Conservation (phyloP, 2,797 vertebrate genomes). For the Chelon labrosus region DNA sequence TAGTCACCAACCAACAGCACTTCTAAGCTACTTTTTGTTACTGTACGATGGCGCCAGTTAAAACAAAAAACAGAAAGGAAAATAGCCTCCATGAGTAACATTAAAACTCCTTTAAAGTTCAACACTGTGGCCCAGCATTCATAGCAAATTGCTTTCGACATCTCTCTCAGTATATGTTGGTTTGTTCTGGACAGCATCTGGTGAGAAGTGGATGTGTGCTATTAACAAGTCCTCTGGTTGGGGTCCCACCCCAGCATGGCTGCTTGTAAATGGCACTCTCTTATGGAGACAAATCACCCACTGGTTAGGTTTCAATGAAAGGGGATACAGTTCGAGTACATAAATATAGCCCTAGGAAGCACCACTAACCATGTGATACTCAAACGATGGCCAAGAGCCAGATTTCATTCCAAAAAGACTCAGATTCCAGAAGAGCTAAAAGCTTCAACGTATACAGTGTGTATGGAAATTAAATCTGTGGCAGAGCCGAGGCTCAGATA, state of each 20-base stretch:
- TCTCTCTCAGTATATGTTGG: constrained; percentile 69
- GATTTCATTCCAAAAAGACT: constrained; percentile 69
- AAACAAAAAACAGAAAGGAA: constrained; percentile 1
- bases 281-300: constrained; percentile 83
- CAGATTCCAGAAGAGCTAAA: constrained; percentile 60
- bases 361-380: constrained; percentile 79
- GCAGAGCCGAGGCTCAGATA: constrained; percentile 44
- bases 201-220: constrained; percentile 83
- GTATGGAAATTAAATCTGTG: constrained; percentile 68
- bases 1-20: not conserved
- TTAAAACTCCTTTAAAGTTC: constrained; percentile 58
- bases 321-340: constrained; percentile 83
- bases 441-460: constrained; percentile 58
- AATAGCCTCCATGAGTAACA: constrained; percentile 38
- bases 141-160: constrained; percentile 73
- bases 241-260: constrained; percentile 83
- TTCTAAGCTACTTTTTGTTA: constrained; percentile 26
- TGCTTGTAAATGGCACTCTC: constrained; percentile 86
- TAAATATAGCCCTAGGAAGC: constrained; percentile 84
- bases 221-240: constrained; percentile 82
- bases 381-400: constrained; percentile 72
- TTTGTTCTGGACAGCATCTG: constrained; percentile 82
- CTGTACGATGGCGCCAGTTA: constrained; percentile 6
- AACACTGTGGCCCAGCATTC: constrained; percentile 54
- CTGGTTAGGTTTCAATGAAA: constrained; percentile 83